Percentiles rank a stretch among this genome's conserved stretches.
Evolutionary conservation across 2,888 invertebrate genomes (phyloP).

Genomic region (Andrena marginata): DNA sequence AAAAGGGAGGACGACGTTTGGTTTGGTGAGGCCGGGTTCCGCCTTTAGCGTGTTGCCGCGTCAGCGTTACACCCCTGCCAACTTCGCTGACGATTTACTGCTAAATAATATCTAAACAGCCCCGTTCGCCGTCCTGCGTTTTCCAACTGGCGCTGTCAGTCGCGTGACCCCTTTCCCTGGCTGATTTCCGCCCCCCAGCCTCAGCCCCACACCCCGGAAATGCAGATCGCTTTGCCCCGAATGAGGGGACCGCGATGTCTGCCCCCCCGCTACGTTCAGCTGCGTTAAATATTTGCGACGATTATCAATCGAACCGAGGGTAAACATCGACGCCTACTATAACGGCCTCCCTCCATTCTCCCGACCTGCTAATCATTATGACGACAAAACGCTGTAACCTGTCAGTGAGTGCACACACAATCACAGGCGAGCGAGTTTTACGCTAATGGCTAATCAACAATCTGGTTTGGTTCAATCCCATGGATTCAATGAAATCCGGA

Average conservation of each 20-base stretch:
- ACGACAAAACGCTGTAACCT: conserved; percentile 17
- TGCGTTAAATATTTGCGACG: conserved; percentile 68
- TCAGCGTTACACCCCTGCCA: conserved; percentile 81
- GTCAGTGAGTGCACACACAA: neutral
- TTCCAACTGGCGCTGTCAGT: conserved; percentile 37
- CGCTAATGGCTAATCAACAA: conserved; percentile 62
- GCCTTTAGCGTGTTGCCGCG: conserved; percentile 84
- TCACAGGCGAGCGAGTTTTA: neutral
- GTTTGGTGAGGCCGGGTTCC: conserved; percentile 76
- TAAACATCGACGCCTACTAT: neutral
- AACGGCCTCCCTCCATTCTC: conserved; percentile 2
- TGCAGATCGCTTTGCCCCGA: conserved; percentile 29
- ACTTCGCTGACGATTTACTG: conserved; percentile 80
- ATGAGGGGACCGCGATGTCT: conserved; percentile 15
- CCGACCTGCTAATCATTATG: conserved; percentile 8
- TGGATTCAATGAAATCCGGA: conserved; percentile 60
- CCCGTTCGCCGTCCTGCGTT: conserved; percentile 62
- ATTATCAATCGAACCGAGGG: conserved; percentile 60
- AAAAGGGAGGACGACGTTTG: conserved; percentile 60
- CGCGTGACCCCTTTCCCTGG: conserved; percentile 7
- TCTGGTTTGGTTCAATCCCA: conserved; percentile 35
- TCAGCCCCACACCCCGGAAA: conserved; percentile 12
- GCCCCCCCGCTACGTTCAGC: conserved; percentile 25
- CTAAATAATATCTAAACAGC: conserved; percentile 83
- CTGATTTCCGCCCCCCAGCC: conserved; percentile 6